These are phyloP conservation scores for Orius insidiosus DNA, from an alignment of 1,140 invertebrate species.

Conservation along the genomic window DNA sequence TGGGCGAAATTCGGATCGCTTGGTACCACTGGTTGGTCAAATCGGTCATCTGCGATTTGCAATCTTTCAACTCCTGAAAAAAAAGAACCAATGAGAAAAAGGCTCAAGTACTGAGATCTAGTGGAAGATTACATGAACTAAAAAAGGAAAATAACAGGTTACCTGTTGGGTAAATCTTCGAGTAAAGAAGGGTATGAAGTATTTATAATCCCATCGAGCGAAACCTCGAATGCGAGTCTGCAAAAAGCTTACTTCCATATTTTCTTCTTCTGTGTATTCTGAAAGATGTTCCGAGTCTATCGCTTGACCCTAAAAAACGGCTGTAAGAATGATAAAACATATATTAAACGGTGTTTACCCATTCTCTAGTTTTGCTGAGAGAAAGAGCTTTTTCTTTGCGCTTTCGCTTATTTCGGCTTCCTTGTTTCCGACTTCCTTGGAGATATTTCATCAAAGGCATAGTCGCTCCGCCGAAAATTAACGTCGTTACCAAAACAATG, in stretches of 20 bases:
- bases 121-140: neutral
- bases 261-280: slow-evolving; percentile 85
- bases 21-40: slow-evolving; percentile 94
- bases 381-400: slow-evolving; percentile 72
- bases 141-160: slow-evolving; percentile 15
- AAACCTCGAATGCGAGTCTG: slow-evolving; percentile 62
- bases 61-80: slow-evolving; percentile 77
- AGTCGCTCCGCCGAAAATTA: slow-evolving; percentile 89
- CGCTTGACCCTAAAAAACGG: slow-evolving; percentile 55
- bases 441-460: slow-evolving; percentile 81
- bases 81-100: slow-evolving; percentile 17
- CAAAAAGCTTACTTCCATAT: slow-evolving; percentile 51
- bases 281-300: slow-evolving; percentile 92
- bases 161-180: slow-evolving; percentile 81
- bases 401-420: slow-evolving; percentile 33
- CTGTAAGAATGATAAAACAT: slow-evolving; percentile 15
- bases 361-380: slow-evolving; percentile 91
- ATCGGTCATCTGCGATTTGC: slow-evolving; percentile 89
- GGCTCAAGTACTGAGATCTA: neutral
- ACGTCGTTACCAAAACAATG: slow-evolving; percentile 87
- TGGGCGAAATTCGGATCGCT: slow-evolving; percentile 66
- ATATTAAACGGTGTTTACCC: slow-evolving; percentile 40
- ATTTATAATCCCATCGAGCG: slow-evolving; percentile 77
- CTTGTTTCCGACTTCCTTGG: slow-evolving; percentile 41
- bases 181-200: slow-evolving; percentile 90